These are phyloP conservation scores for Urechis unicinctus DNA, from an alignment of 2,888 invertebrate species.

Conservation along the genomic window DNA sequence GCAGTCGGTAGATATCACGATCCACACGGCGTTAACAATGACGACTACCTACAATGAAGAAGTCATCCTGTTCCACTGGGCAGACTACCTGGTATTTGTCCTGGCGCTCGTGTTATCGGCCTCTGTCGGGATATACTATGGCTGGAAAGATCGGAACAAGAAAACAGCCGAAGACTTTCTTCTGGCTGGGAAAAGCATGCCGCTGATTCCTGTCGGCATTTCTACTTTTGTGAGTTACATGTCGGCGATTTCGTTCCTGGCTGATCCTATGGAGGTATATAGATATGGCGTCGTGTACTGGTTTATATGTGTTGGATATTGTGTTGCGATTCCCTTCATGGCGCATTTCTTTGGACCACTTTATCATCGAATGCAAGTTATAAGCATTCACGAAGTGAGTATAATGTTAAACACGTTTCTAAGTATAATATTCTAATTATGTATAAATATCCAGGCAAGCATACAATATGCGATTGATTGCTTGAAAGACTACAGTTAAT, in stretches of 20 bases:
- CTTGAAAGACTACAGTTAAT: too few species aligned
- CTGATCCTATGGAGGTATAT: conserved; percentile 19
- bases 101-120: conserved; percentile 11
- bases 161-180: conserved; percentile 52
- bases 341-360: conserved; percentile 17
- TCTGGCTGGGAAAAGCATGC: conserved; percentile 40
- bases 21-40: too few species aligned
- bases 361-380: conserved; percentile 11
- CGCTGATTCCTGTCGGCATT: conserved; percentile 20
- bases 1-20: too few species aligned
- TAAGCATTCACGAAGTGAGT: conserved; percentile 19
- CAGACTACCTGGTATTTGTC: conserved; percentile 17
- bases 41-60: too few species aligned
- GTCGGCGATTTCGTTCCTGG: conserved; percentile 17
- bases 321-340: conserved; percentile 10
- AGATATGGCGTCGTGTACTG: conserved; percentile 14
- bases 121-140: conserved; percentile 33
- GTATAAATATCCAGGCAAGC: too few species aligned
- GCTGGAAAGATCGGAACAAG: too few species aligned
- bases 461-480: too few species aligned
- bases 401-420: too few species aligned
- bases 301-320: conserved; percentile 11
- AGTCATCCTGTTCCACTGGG: conserved; percentile 22
- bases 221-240: conserved; percentile 15
- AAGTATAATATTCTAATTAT: too few species aligned